Evolutionary conservation across 2,888 invertebrate genomes (phyloP), one percentile per base, ranked within the genome.

Genomic region (Linnaemya vulpina): DNA sequence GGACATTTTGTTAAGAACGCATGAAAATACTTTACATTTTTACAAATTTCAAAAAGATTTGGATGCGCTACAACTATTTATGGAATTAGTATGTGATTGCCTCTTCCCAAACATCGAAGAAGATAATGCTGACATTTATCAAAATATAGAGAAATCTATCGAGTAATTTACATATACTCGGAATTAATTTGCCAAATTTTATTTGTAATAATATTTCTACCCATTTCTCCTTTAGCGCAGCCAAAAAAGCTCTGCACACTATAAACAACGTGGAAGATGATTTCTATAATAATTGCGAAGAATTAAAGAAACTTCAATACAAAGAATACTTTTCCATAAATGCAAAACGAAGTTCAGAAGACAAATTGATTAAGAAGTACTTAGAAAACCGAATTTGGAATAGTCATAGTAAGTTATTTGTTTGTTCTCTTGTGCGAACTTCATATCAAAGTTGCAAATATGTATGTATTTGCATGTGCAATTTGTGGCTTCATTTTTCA

Each of bases 1-100:
- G 9, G 81, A 84, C 35, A 55, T 84, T n/a, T 22, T 84, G n/a
- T 65, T 81, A 65, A 70, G 60, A 58, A 35, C 63, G 7, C n/a
- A 46, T 11, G 65, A 40, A 11, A 15, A 25, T 7, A 30, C 53
- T 35, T 53, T 86, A n/a, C 30, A 84, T 68, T 11, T 51, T 15
- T 65, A 62, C 20, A 86, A 86, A 78, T 81, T 81, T 20, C 68
- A 67, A 60, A 65, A 60, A 20, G 86, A 86, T 25, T 40, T 86
- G 9, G 35, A 75, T 17, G 75, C 78, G 51, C 20, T 84, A 40
- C 43, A 74, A 20, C 15, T 7, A 3, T 73, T 55, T 62, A 15
- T 53, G 8, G 38, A 58, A 49, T n/a, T n/a, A n/a, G 79, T 86
- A 43, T 83, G 83, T n/a, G 15, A 76, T n/a, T 67, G 38, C 2